phyloP scores from a whole-genome alignment of 1,140 invertebrate genomes.

The Chironomus striatipennis region DNA sequence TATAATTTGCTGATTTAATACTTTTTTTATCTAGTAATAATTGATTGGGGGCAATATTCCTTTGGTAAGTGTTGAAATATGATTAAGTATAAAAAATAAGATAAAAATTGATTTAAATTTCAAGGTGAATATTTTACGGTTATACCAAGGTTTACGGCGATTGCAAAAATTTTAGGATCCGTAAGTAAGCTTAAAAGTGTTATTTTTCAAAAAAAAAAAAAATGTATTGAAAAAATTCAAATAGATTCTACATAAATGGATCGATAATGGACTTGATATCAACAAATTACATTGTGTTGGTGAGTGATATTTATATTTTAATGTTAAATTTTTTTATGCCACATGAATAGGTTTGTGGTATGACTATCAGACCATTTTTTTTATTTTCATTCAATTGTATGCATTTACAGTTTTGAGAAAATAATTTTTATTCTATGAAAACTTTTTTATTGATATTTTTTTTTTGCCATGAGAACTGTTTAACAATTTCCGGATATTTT shows the following conservation, averaged over 20 bases:
- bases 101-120: background rate
- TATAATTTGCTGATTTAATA: background rate
- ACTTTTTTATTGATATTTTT: too few species aligned
- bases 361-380: too few species aligned
- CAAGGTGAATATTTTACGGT: background rate
- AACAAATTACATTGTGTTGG: conserved; percentile 12
- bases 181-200: background rate
- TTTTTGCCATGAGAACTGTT: too few species aligned
- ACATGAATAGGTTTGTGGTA: too few species aligned
- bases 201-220: too few species aligned
- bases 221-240: too few species aligned
- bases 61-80: background rate
- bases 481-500: too few species aligned
- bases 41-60: background rate
- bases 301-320: background rate
- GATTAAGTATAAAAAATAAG: background rate
- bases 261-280: background rate
- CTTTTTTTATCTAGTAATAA: background rate
- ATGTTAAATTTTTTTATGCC: too few species aligned
- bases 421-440: too few species aligned
- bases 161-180: background rate
- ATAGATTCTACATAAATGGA: too few species aligned
- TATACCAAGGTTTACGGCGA: background rate
- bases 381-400: too few species aligned
- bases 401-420: too few species aligned